Base-by-base conservation (phyloP, 2,797 vertebrate species). In the Botia almorhae region DNA sequence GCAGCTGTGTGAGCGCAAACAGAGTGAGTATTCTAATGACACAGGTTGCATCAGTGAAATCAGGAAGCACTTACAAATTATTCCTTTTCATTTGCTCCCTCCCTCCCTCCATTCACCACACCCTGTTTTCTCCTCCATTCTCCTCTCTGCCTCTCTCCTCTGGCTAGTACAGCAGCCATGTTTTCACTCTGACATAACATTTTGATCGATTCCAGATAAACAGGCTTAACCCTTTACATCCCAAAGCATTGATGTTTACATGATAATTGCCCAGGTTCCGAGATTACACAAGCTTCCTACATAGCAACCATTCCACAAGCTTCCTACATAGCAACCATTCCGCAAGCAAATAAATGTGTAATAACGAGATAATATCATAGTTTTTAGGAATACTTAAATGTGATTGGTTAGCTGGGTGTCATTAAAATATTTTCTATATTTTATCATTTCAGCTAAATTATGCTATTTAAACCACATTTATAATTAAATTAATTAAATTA, bases 21-120 rank as follows among this genome's bases (percentile, higher is more conserved):
- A 17, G 29, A 64, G 70, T 51, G 71, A 58, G 55, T 76, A 53
- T 84, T 80, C 80, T 75, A 82, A 82, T 81, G 84, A 87, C 76
- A 87, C 81, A 80, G 83, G 86, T 81, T 83, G 72, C 78, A 79
- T 85, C 78, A 80, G 72, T 87, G 78, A 84, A 51, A 83, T 82
- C 33, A 72, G 78, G 17, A 46, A 73, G 55, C 36, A 13, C 68
- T 83, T 26, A 23, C 14, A 39, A 12, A 21, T 64, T 39, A 60
- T 53, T 74, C 23, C 64, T 6, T 33, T 61, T 56, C 50, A 46
- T 50, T 60, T 29, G 78, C n/a, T n/a, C n/a, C n/a, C n/a, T n/a
- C n/a, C n/a, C 16, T n/a, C 33, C 69, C 71, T 26, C 55, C 33
- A 36, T 50, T 29, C 60, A 51, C 23, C 8, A 14, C 46, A 11